Evolutionary conservation across 2,888 invertebrate species (phyloP), one percentile per base, ranked within the genome.

Genomic region (Uloborus plumipes): DNA sequence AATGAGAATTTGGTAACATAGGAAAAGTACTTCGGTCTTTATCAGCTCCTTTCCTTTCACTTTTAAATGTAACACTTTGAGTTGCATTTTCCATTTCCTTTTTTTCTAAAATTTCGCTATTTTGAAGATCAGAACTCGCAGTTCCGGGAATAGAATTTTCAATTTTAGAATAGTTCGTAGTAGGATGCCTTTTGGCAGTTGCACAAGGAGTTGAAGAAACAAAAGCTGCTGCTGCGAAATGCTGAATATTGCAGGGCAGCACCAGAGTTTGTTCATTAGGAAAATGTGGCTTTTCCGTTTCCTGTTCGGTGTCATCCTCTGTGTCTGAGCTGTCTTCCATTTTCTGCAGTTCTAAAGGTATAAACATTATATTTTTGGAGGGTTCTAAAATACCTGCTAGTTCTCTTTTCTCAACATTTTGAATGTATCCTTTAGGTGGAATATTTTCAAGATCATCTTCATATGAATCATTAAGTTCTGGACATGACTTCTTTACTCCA

Each of bases 281-380:
- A 26, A 20, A 22, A 15, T 71, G n/a, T 65, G 65, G 66, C 11
- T 64, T 47, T 55, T 51, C 64, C 26, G 18, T 14, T 26, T 61
- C 53, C 14, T 64, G 18, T 47, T 39, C 50, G n/a, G 67, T 67
- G 13, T 50, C 65, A 53, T 51, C 18, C 26, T 65, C 64, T 26
- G n/a, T 15, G 15, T 69, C 55, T 14, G 51, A 22, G 13, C 55
- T 26, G 20, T 75, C 75, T 14, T 62, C 20, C 15, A 22, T 92
- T 92, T 90, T 92, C 91, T 84, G 93, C 92, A 83, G 58, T 39
- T 83, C 85, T 39, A 75, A 61, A 15, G 85, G 85, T 20, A 72
- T 71, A 76, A 73, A 85, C 20, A 81, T 70, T 53, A 86, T 74
- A 64, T 82, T 81, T 62, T 64, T 20, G 16, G 86, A 85, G 1